Evolutionary conservation across 1,140 invertebrate genomes (phyloP), one percentile per base, ranked within the genome.

Genomic region (Mycetomoellerius zeteki): DNA sequence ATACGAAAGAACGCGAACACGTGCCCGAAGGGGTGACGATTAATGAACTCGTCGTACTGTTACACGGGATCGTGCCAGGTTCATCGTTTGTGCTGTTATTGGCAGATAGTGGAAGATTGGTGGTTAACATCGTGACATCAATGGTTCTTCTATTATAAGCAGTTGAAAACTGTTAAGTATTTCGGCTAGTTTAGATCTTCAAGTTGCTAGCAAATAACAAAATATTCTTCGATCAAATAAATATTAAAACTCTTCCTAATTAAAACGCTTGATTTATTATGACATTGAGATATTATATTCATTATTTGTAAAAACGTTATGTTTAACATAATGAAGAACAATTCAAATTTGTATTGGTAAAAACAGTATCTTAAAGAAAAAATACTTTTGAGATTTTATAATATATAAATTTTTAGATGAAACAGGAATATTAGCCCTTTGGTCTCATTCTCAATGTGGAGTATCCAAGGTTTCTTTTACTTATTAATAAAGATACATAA

Each of bases 1-100:
- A 47, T 80, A 24, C 58, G 75, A 86, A 81, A 80, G 77, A 82
- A 78, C 72, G 47, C 60, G 73, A 77, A 86, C 62, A 82, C 77
- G 50, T 69, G 77, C 24, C 37, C 54, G 43, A 82, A 72, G 21
- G 50, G 77, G n/a, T 54, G 64, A 60, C 65, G 77, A 69, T 86
- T 81, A 80, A 86, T 82, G 77, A 82, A 82, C 75, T 81, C 64
- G 16, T 43, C 84, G 62, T 54, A 52, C 24, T 43, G 82, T 78
- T 77, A 43, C 60, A 37, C 24, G 30, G n/a, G 37, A 5, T 85
- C 47, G 72, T 65, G 50, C 73, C 47, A 64, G 30, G 58, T 78
- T 69, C 16, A 64, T 85, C 60, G 47, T 77, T 85, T 67, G 72
- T 24, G 72, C 27, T 81, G 78, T 43, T 81, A 81, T 81, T 81